These are phyloP conservation scores for Pseudococcus viburni DNA, from an alignment of 2,888 invertebrate genomes.

Conservation along the genomic window DNA sequence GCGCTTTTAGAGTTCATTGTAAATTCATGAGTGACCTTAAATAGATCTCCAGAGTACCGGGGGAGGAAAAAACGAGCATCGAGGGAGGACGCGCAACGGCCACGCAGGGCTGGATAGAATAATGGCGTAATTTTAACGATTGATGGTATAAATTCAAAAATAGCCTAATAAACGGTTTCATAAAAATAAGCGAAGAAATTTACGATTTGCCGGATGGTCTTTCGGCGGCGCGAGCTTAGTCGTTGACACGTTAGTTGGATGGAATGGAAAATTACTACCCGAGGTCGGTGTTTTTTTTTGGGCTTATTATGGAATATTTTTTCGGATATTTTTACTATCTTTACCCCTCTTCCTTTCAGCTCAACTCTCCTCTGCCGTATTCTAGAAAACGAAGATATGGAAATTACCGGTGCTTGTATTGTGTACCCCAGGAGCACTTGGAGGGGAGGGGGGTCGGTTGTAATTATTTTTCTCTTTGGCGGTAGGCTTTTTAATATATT, in stretches of 20 bases:
- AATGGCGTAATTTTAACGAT: slow-evolving; percentile 55
- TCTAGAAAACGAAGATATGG: not conserved
- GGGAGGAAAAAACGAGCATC: not conserved
- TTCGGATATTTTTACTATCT: not conserved
- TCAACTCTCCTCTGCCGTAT: not conserved
- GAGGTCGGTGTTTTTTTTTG: not conserved
- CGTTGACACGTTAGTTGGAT: not conserved
- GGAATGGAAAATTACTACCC: not conserved
- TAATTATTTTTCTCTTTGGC: not conserved
- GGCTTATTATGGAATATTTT: not conserved
- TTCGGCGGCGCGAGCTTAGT: not conserved
- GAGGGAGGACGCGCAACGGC: not conserved
- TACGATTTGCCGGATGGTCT: slow-evolving; percentile 40
- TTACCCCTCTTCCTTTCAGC: not conserved
- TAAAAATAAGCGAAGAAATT: slow-evolving; percentile 37
- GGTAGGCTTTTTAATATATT: slow-evolving; percentile 18
- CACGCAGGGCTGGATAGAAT: not conserved
- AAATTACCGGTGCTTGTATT: not conserved
- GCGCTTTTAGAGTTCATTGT: slow-evolving; percentile 52
- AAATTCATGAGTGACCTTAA: slow-evolving; percentile 53
- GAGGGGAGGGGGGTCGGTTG: not conserved
- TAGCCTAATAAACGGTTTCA: slow-evolving; percentile 37
- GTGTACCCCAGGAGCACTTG: not conserved
- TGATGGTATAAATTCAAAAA: slow-evolving; percentile 48
- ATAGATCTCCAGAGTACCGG: not conserved